A percentile compares a stretch with the other conserved stretches of the same genome.
phyloP scores from a whole-genome alignment of 2,113 vertebrate species.

The Physeter macrocephalus region DNA sequence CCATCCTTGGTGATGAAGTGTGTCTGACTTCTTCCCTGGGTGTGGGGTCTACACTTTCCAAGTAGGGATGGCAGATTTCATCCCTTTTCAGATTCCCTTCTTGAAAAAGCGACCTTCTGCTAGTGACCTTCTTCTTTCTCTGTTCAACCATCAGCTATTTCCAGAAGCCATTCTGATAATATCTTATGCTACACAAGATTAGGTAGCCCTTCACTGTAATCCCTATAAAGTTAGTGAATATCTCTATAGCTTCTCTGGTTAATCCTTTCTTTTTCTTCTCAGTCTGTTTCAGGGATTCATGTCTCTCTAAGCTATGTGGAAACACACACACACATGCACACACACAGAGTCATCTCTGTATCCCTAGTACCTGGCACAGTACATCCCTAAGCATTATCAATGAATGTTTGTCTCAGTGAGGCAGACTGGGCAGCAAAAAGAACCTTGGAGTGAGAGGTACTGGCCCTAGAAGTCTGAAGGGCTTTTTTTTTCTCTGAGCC shows the following conservation, averaged over 20 bases:
- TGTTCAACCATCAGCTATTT: neutral
- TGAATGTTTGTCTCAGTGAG: neutral
- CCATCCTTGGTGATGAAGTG: neutral
- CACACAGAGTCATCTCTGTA: neutral
- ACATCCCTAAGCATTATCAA: neutral
- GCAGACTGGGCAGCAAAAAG: neutral
- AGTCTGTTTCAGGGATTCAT: neutral
- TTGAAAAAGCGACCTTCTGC: neutral
- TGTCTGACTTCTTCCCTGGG: neutral
- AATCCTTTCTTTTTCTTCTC: neutral
- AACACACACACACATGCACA: neutral
- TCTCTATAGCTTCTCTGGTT: neutral
- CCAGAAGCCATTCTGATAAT: neutral
- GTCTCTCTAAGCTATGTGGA: neutral
- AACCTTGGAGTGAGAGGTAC: neutral
- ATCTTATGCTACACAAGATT: neutral
- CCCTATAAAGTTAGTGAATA: neutral
- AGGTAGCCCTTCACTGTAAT: neutral
- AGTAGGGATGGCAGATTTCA: neutral
- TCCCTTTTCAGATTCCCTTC: neutral
- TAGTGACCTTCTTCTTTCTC: neutral
- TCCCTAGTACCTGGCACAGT: neutral
- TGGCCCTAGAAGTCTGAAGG: neutral
- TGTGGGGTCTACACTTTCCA: neutral
- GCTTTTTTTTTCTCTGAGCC: neutral